Conservation (phyloP, 1,140 invertebrate genomes). For the Hyles vespertilio region DNA sequence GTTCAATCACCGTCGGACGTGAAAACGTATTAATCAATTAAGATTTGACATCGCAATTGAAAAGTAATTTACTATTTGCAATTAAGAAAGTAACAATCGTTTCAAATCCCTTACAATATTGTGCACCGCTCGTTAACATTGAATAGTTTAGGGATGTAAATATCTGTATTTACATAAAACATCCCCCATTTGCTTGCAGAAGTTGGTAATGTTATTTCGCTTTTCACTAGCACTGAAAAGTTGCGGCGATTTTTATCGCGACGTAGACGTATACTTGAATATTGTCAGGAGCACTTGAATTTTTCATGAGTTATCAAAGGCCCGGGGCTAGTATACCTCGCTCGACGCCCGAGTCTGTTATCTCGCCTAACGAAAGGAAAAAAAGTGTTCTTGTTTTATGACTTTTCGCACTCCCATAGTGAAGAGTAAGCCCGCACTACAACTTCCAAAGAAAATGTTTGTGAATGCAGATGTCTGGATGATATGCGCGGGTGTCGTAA, state of each 20-base stretch:
- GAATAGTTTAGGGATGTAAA: too few species aligned
- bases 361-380: constrained; percentile 18
- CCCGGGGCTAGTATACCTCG: constrained; percentile 31
- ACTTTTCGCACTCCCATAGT: constrained; percentile 27
- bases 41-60: too few species aligned
- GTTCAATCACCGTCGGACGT: too few species aligned
- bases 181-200: too few species aligned
- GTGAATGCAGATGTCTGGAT: constrained; percentile 14
- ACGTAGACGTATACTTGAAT: constrained; percentile 21
- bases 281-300: constrained; percentile 47
- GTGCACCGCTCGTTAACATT: background rate
- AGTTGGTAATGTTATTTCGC: too few species aligned
- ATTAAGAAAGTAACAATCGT: too few species aligned
- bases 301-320: constrained; percentile 60
- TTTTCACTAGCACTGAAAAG: too few species aligned
- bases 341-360: constrained; percentile 14
- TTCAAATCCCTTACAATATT: too few species aligned
- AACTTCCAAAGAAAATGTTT: constrained; percentile 27
- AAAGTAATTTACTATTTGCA: too few species aligned
- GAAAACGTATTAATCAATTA: too few species aligned
- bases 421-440: constrained; percentile 19
- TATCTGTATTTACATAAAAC: too few species aligned
- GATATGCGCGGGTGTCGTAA: background rate
- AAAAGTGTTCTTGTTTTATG: constrained; percentile 37
- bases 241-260: too few species aligned